phyloP scores from a whole-genome alignment of 2,113 vertebrate genomes.

The Macquaria ambigua region DNA sequence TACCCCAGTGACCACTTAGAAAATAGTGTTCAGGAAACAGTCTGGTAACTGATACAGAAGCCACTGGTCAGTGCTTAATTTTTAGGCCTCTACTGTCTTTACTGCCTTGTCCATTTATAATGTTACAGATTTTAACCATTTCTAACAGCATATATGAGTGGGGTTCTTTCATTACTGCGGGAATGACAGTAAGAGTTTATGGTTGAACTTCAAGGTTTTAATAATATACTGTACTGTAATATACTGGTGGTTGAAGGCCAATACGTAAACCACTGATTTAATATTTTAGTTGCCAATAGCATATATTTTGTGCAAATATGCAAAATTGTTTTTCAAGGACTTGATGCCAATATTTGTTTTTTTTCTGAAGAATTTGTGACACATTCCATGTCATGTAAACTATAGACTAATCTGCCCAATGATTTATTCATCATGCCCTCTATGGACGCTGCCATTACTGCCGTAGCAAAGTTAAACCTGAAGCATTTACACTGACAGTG shows the following conservation, averaged over 20 bases:
- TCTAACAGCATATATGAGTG: background rate
- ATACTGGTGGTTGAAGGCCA: background rate
- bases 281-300: background rate
- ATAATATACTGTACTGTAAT: no score
- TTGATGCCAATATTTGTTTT: background rate
- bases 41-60: slow-evolving; percentile 19
- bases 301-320: background rate
- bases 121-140: background rate
- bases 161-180: background rate
- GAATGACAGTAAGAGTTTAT: background rate
- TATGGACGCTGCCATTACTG: background rate
- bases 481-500: background rate
- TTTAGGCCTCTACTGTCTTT: background rate
- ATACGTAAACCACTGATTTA: background rate
- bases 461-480: no score
- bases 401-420: background rate
- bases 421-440: background rate
- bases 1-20: slow-evolving; percentile 53
- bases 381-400: background rate
- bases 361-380: background rate
- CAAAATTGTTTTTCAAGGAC: background rate
- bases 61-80: slow-evolving; percentile 7
- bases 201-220: background rate
- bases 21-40: slow-evolving; percentile 40
- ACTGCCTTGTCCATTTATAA: background rate